phyloP scores from a whole-genome alignment of 2,113 vertebrate genomes.

The Myiopsitta monachus region DNA sequence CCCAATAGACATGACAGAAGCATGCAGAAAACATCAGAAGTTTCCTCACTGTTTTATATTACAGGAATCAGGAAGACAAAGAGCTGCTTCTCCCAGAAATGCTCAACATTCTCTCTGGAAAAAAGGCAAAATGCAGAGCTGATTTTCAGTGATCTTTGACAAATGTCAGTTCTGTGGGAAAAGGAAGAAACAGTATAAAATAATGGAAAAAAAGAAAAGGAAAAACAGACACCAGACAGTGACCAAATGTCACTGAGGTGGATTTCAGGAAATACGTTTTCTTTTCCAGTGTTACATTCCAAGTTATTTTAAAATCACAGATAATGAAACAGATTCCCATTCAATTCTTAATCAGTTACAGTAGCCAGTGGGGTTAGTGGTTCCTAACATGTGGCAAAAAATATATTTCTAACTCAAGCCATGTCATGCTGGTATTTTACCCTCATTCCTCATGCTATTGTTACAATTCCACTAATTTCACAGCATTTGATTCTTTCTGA shows the following conservation, averaged over 20 bases:
- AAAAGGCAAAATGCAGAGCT: neutral
- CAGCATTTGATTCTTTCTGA: slow-evolving; percentile 10
- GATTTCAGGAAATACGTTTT: slow-evolving; percentile 40
- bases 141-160: neutral
- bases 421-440: slow-evolving; percentile 45
- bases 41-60: neutral
- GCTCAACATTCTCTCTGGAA: neutral
- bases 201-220: neutral
- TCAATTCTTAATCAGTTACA: slow-evolving; percentile 57
- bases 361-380: slow-evolving; percentile 33
- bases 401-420: slow-evolving; percentile 46
- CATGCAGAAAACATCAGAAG: neutral
- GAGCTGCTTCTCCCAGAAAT: neutral
- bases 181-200: neutral
- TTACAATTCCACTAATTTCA: slow-evolving; percentile 12
- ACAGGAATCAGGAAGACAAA: neutral
- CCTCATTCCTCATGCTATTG: slow-evolving; percentile 54
- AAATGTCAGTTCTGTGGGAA: neutral
- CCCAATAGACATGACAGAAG: neutral
- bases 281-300: slow-evolving; percentile 31
- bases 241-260: neutral
- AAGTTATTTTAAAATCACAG: slow-evolving; percentile 60
- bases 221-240: neutral
- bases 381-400: slow-evolving; percentile 53
- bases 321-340: slow-evolving; percentile 55